Evolutionary conservation across 2,888 invertebrate species (phyloP), one percentile per base, ranked within the genome.

Genomic region (Steromphala cineraria): DNA sequence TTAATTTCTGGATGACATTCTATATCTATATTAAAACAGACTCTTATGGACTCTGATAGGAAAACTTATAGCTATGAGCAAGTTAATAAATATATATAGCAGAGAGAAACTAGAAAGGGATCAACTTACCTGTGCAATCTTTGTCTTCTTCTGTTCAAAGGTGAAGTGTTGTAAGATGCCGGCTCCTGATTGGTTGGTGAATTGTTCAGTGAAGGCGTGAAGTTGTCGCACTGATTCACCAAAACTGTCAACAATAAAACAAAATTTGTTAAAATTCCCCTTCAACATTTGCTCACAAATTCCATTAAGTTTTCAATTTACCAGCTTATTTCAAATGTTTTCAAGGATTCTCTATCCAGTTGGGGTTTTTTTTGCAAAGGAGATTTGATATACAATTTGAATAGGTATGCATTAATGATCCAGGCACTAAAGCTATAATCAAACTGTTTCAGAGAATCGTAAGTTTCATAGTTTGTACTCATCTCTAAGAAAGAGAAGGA

Each of bases 71-170:
- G 7, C 10, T 46, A 46, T 46, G 46, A 46, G 1, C 46, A 46
- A 46, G 36, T 36, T 46, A 13, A 46, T 4, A 46, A 46, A 46
- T 5, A 46, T 46, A 4, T n/a, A n/a, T n/a, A n/a, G n/a, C n/a
- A n/a, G 7, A 36, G 36, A 46, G 10, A 10, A 46, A 46, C 13
- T 8, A 46, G 46, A 13, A 13, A 46, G 13, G 1, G 46, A 46
- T 46, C 1, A 46, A 46, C 10, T 80, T 83, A 92, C 88, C 86
- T 97, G 96, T 0, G 96, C 97, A 53, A 99, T 95, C 91, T 96
- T 96, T 0, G 99, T 99, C 92, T 97, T 96, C 78, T 96, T 96
- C 92, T 99, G 98, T 55, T 96, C 95, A 93, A 99, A 99, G 78
- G 96, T 95, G 81, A 99, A 95, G 88, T 92, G 90, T 78, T 92